Base-by-base conservation (phyloP, 2,797 vertebrate genomes). In the Darevskia nairensis region DNA sequence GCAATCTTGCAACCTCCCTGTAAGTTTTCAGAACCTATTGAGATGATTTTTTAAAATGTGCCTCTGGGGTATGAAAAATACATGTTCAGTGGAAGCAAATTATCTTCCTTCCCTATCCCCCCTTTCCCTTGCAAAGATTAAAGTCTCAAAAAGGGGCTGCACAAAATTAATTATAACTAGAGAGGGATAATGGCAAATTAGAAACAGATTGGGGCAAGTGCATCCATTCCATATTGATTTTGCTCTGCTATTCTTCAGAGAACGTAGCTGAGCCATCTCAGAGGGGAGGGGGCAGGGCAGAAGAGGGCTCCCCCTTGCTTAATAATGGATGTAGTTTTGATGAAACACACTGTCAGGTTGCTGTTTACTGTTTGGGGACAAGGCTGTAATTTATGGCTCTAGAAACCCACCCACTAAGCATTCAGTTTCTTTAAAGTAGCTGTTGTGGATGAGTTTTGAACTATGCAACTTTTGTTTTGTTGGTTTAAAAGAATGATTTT, bases 131-230 rank as follows among this genome's bases (percentile, higher is more conserved):
- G 10, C 59, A 79, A 21, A 84, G 11, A 64, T 66, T 64, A 72
- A 79, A 79, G 68, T 50, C 35, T 84, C 66, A 79, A 68, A 39
- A 88, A 84, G 23, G 72, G 64, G 44, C 19, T 61, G 32, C 13
- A 13, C 78, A 88, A 83, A 91, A 46, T 92, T 90, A 91, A 89
- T 94, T 93, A 87, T 27, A 29, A 59, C 68, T 86, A 86, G 91
- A 83, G 78, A 89, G 82, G 92, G n/a, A 92, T 86, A 88, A 85
- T 85, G 86, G 75, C 77, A 61, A 77, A 80, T 88, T 75, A 41
- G 61, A 94, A 59, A 0, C 11, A 29, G 10, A 4, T 82, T 46
- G 76, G 79, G 35, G n/a, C 21, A 80, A 82, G 55, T 25, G 19
- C 9, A 55, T 66, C 50, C 32, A 46, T 64, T 44, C 78, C 11